phyloP scores from a whole-genome alignment of 2,888 invertebrate species.

The Mechanitis mazaeus region DNA sequence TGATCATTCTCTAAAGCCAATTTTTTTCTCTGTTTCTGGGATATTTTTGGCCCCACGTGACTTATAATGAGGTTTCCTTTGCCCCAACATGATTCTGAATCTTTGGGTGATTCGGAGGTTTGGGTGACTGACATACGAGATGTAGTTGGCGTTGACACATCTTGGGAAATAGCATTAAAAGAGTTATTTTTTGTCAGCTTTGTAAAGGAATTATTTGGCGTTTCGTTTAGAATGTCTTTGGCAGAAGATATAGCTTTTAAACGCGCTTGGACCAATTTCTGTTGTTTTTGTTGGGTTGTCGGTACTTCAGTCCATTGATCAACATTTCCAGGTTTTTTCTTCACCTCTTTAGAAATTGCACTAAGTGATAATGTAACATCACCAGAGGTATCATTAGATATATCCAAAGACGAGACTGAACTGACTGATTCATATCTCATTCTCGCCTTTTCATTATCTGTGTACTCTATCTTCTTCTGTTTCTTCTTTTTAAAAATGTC shows the following conservation, averaged over 20 bases:
- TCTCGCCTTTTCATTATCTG: slow-evolving; percentile 61
- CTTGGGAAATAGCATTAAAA: slow-evolving; percentile 41
- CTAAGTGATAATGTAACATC: slow-evolving; percentile 63
- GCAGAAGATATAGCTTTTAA: slow-evolving; percentile 62
- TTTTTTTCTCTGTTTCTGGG: slow-evolving; percentile 80
- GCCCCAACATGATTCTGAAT: slow-evolving; percentile 45
- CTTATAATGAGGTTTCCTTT: slow-evolving; percentile 59
- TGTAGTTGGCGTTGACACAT: slow-evolving; percentile 35
- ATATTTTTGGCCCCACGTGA: slow-evolving; percentile 74
- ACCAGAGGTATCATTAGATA: slow-evolving; percentile 55
- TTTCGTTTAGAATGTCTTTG: slow-evolving; percentile 60
- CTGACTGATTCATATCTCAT: slow-evolving; percentile 64
- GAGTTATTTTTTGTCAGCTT: slow-evolving; percentile 57
- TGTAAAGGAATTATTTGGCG: slow-evolving; percentile 54
- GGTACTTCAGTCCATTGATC: slow-evolving; percentile 72
- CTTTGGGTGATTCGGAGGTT: slow-evolving; percentile 46
- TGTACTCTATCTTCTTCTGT: slow-evolving; percentile 67
- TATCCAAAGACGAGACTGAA: slow-evolving; percentile 61
- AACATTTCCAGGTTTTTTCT: slow-evolving; percentile 46
- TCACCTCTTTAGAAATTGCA: slow-evolving; percentile 49
- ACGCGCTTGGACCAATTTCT: slow-evolving; percentile 68
- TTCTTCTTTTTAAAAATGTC: slow-evolving; percentile 60
- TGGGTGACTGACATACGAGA: slow-evolving; percentile 47
- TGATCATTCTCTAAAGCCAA: slow-evolving; percentile 63
- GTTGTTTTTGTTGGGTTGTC: slow-evolving; percentile 62